Evolutionary conservation across 2,113 vertebrate species (phyloP), one percentile per base, ranked within the genome.

Genomic region (Pterophyllum scalare): DNA sequence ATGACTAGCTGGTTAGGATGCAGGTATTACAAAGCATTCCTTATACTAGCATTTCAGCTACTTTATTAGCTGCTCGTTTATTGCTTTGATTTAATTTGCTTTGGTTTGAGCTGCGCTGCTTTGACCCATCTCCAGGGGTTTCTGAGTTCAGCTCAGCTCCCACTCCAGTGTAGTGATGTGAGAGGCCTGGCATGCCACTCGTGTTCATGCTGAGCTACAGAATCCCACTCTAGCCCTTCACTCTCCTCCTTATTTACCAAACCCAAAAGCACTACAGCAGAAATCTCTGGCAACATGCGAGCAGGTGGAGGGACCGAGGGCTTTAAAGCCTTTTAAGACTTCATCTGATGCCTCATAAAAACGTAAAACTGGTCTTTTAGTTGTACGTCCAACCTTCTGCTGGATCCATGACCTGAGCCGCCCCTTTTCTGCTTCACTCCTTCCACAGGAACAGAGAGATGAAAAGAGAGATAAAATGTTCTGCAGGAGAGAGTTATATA

Each of bases 381-480:
- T 65, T 49, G 22, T 35, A 83, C 54, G 35, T 62, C 20, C 28
- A 81, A 31, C 59, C 31, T 17, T 75, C 59, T 80, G n/a, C 81
- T 75, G 79, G 59, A 80, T 83, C 84, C 78, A 12, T 82, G 91
- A 89, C 89, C 91, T 38, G 26, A 79, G 64, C 54, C 15, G 56
- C 64, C 81, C 78, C 78, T 58, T 62, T 58, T 62, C 38, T 17
- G 8, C 35, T 59, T 76, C 33, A 49, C 77, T 62, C 80, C 28
- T 40, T 80, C 59, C 77, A 26, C 35, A 35, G 22, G 57, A 83
- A 79, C 7, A 10, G 65, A 79, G 75, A 87, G 84, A 91, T 90
- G 86, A 82, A 87, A 87, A 86, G 84, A 65, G 49, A 89, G 85
- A 92, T 89, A 80, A 89, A 88, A 81, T 64, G 56, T 80, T 88